phyloP scores from a whole-genome alignment of 1,140 invertebrate species.

The Physella acuta region DNA sequence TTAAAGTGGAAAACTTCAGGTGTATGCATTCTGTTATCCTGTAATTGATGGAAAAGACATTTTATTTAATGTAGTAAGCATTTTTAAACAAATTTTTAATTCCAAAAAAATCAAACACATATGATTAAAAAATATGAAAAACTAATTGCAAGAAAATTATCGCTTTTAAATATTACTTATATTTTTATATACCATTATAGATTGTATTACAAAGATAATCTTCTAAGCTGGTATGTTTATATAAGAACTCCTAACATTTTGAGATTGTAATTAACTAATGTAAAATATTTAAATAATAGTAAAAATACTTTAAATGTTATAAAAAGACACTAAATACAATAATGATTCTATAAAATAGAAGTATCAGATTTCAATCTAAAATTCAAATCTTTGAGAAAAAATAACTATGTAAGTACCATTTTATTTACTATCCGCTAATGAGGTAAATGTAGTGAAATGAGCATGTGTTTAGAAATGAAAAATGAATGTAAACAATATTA shows the following conservation, averaged over 20 bases:
- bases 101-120: neutral
- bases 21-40: constrained; percentile 50
- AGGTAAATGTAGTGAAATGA: neutral
- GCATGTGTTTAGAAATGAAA: neutral
- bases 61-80: constrained; percentile 42
- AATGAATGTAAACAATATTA: neutral
- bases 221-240: neutral
- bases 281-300: no score
- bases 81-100: constrained; percentile 62
- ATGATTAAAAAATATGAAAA: constrained; percentile 1
- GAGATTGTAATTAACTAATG: no score
- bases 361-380: no score
- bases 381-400: no score
- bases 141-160: neutral
- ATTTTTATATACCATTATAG: neutral
- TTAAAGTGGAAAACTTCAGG: constrained; percentile 71
- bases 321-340: no score
- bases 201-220: neutral
- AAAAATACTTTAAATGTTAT: no score
- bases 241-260: no score
- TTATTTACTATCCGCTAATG: neutral
- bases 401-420: no score
- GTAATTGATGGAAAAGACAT: constrained; percentile 18
- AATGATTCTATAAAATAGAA: no score
- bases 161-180: neutral